Percentiles rank a stretch among this genome's conserved stretches.
Evolutionary conservation across 2,797 vertebrate species (phyloP).

Genomic region (Allochrocebus solatus): DNA sequence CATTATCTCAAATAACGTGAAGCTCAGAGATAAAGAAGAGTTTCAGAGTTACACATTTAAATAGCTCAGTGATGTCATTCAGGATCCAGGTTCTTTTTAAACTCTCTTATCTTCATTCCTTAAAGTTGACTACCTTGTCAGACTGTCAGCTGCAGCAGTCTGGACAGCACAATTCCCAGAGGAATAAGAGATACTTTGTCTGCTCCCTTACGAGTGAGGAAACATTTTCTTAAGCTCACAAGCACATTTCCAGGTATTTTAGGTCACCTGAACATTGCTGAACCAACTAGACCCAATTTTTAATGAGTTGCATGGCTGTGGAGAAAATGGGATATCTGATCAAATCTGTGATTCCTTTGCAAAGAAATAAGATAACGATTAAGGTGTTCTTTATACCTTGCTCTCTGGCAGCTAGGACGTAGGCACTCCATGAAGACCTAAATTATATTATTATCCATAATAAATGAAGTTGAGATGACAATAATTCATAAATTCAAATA

Average conservation of each 20-base stretch:
- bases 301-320: not conserved
- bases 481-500: constrained; percentile 19
- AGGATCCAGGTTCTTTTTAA: not conserved
- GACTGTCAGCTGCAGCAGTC: not conserved
- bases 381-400: not conserved
- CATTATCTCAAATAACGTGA: not conserved
- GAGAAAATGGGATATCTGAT: not conserved
- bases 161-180: not conserved
- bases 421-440: not conserved
- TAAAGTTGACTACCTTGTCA: not conserved
- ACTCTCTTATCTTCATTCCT: not conserved
- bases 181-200: not conserved
- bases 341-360: not conserved
- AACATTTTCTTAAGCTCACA: not conserved
- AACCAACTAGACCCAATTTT: not conserved
- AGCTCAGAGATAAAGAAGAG: not conserved
- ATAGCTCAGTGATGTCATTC: not conserved
- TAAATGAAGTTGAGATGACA: not conserved
- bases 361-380: not conserved
- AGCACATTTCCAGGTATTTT: not conserved
- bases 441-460: not conserved
- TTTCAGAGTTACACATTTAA: not conserved
- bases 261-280: not conserved
- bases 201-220: not conserved
- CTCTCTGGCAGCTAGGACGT: not conserved